A percentile compares a stretch with the other conserved stretches of the same genome.
Conservation (phyloP, 2,888 invertebrate species). For the Drosophila subquinaria region DNA sequence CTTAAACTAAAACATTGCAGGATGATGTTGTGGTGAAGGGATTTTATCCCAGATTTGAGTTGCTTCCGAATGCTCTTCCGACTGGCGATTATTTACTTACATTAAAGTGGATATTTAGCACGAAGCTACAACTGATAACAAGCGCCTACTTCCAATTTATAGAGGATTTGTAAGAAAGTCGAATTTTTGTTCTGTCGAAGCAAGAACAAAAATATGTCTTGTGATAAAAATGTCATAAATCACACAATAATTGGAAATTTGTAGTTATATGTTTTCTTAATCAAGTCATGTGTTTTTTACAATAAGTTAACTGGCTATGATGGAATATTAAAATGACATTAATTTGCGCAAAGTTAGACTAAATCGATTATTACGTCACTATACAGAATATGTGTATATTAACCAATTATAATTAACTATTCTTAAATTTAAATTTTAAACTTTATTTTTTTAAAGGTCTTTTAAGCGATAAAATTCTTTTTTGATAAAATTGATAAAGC, state of each 20-base stretch:
- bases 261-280: too few relatives aligned
- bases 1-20: neutral
- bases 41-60: neutral
- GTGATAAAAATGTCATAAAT: too few relatives aligned
- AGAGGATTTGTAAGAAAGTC: neutral
- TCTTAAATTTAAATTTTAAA: neutral
- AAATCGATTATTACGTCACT: neutral
- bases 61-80: constrained; percentile 16
- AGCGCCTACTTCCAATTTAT: constrained; percentile 3
- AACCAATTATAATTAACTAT: neutral
- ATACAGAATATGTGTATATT: too few relatives aligned
- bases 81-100: constrained; percentile 42
- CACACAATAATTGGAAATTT: too few relatives aligned
- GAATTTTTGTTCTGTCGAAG: neutral
- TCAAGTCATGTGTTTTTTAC: too few relatives aligned
- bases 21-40: neutral
- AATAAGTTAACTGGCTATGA: neutral
- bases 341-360: neutral
- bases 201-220: neutral
- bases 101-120: neutral
- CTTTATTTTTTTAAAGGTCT: neutral
- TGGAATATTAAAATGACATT: neutral
- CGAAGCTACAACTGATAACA: neutral
- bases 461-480: too few relatives aligned
- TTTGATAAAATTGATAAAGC: neutral